Evolutionary conservation across 2,888 invertebrate genomes (phyloP).

Genomic region (Notodonta ziczac): DNA sequence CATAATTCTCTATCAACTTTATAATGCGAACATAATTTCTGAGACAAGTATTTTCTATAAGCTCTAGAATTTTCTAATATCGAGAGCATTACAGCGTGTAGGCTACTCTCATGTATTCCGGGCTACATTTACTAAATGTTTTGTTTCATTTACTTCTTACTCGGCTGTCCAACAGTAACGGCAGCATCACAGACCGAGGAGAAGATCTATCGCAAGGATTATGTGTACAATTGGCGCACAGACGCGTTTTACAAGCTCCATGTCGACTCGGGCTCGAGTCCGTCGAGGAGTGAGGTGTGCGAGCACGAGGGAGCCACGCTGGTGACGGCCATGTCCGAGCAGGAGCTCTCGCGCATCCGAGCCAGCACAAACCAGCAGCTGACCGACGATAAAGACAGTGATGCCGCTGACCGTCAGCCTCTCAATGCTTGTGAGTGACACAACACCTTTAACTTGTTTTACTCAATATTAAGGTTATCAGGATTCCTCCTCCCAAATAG

Average conservation of each 20-base stretch:
- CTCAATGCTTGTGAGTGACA: neutral
- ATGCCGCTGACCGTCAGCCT: neutral
- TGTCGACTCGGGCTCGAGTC: neutral
- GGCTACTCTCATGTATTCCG: too few species aligned
- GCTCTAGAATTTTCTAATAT: too few species aligned
- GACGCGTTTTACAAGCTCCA: constrained; percentile 64
- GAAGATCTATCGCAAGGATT: constrained; percentile 53
- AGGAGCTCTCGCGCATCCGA: constrained; percentile 1
- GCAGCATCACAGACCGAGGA: neutral
- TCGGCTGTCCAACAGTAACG: neutral
- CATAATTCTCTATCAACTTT: too few species aligned
- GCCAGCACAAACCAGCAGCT: neutral
- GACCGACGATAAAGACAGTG: neutral
- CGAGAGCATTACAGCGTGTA: too few species aligned
- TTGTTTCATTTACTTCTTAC: too few species aligned
- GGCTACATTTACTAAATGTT: too few species aligned
- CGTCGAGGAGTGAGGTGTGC: constrained; percentile 28
- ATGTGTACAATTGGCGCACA: constrained; percentile 49
- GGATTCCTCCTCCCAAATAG: too few species aligned
- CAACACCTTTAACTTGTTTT: neutral
- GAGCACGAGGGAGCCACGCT: constrained; percentile 46
- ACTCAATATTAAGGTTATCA: too few species aligned
- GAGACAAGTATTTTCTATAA: too few species aligned
- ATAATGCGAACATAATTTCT: too few species aligned
- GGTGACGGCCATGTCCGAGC: constrained; percentile 35